Base-by-base conservation (phyloP, 2,797 vertebrate species). In the Florisuga fusca region DNA sequence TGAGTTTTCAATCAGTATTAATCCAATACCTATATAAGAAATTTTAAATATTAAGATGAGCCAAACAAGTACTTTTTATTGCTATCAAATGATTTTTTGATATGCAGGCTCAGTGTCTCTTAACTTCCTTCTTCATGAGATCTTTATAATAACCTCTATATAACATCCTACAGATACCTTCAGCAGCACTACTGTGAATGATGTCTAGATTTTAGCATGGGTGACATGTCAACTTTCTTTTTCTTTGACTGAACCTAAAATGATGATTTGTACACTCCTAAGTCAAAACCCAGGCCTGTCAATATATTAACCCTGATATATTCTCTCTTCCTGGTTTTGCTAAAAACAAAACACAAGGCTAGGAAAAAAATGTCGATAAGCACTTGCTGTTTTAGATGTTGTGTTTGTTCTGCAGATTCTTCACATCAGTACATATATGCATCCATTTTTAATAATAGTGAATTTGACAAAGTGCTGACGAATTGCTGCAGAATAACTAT, bases 1-100 rank as follows among this genome's bases (percentile, higher is more conserved):
- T 59, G 66, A 90, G 18, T 50, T 64, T 63, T 86, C 81, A 91
- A 91, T 87, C 83, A 89, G 67, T 89, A 81, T 74, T 77, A 79
- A 93, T 58, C 59, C 12, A 92, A 63, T 50, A 84, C 25, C 84
- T 59, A 95, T 50, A 67, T 91, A 84, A 91, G 15, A 84, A 22
- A 78, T 73, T 58, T 94, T 75, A 96, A 95, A 89, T 85, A 54
- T 45, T 85, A 68, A 61, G 21, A 71, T 62, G 25, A 85, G 12
- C 1, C 46, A 78, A 21, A 53, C 13, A 78, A 66, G 51, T 22
- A 91, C 10, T 59, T 87, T 76, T 66, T 57, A 58, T 13, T 61
- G 15, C 21, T 57, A 48, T n/a, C 58, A 86, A 72, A 58, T n/a
- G 6, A n/a, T 51, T 26, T 84, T 80, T 82, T 41, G 43, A 74